Evolutionary conservation across 2,888 invertebrate genomes (phyloP).

Genomic region (Patella pellucida): DNA sequence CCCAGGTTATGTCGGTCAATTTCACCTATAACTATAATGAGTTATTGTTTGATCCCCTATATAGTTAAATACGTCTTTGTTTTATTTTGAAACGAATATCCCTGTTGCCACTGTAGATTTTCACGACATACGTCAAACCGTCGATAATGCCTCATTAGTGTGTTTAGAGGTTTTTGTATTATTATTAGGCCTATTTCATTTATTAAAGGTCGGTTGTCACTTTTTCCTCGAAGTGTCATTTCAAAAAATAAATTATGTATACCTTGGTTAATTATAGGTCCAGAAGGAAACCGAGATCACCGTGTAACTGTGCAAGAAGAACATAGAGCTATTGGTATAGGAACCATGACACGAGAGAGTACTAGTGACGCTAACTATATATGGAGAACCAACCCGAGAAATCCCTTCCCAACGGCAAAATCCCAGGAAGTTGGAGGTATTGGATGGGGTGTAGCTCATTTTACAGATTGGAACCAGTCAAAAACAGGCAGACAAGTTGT

Average conservation of each 20-base stretch:
- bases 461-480: conserved; percentile 45
- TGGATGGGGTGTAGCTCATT: conserved; percentile 57
- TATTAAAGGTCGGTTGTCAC: too few species aligned
- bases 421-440: conserved; percentile 55
- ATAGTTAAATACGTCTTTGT: too few species aligned
- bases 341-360: conserved; percentile 54
- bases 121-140: too few species aligned
- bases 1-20: too few species aligned
- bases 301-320: conserved; percentile 51
- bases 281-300: conserved; percentile 57
- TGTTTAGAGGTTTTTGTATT: too few species aligned
- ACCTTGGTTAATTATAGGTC: conserved; percentile 44
- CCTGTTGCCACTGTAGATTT: too few species aligned
- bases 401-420: conserved; percentile 54
- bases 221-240: too few species aligned
- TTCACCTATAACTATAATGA: too few species aligned
- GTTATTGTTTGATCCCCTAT: too few species aligned
- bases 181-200: too few species aligned
- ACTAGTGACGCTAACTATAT: conserved; percentile 58
- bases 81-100: too few species aligned
- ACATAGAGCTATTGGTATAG: conserved; percentile 56
- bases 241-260: background rate
- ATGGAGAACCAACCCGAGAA: conserved; percentile 51
- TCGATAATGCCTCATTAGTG: too few species aligned
- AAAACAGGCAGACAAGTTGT: conserved; percentile 55